phyloP scores from a whole-genome alignment of 1,140 invertebrate species.

The Drosophila teissieri region DNA sequence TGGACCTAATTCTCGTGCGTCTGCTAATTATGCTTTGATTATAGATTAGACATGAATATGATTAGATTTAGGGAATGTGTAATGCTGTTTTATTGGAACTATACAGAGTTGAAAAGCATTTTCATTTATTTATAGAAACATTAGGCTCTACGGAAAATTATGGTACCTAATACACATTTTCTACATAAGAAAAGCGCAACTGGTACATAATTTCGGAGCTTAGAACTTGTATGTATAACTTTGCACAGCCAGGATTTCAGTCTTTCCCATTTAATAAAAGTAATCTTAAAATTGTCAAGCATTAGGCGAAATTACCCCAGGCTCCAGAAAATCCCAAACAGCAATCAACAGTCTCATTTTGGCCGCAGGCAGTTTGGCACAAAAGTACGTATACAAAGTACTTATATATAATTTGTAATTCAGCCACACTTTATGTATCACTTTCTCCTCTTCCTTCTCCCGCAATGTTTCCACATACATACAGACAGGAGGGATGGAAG shows the following conservation, averaged over 20 bases:
- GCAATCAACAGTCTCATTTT: conserved; percentile 60
- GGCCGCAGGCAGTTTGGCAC: conserved; percentile 6
- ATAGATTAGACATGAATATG: background rate
- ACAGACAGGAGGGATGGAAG: conserved; percentile 5
- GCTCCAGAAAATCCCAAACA: conserved; percentile 27
- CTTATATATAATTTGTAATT: conserved; percentile 21
- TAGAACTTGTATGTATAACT: background rate
- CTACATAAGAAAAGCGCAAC: background rate
- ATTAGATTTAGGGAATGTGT: background rate
- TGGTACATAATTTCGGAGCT: background rate
- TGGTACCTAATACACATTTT: background rate
- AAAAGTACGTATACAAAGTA: conserved; percentile 3
- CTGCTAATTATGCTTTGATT: conserved; percentile 14
- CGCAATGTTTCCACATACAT: conserved; percentile 24
- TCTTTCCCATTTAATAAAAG: background rate
- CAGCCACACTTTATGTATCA: conserved; percentile 54
- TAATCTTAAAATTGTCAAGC: conserved; percentile 6
- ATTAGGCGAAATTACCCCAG: conserved; percentile 1
- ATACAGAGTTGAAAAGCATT: too few species aligned
- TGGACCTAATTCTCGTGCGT: background rate
- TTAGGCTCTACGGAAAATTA: too few species aligned
- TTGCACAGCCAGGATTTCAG: background rate
- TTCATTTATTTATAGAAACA: too few species aligned
- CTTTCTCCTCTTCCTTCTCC: conserved; percentile 50
- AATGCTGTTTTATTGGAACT: background rate